phyloP scores from a whole-genome alignment of 2,797 vertebrate species.

The Sparidentex hasta region DNA sequence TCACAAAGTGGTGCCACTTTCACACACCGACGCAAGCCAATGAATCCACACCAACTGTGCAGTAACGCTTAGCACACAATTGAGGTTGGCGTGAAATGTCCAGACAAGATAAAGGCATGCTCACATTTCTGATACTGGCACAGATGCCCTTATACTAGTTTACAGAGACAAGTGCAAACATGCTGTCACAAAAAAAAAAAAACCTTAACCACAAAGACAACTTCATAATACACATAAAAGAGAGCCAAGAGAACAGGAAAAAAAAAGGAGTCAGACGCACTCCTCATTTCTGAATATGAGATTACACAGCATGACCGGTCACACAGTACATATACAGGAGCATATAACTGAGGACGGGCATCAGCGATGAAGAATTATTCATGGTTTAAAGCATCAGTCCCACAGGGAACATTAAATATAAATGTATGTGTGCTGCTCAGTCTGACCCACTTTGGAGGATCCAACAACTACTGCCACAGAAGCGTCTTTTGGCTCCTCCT shows the following conservation, averaged over 20 bases:
- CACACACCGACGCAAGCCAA: slow-evolving; percentile 74
- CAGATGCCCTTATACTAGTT: slow-evolving; percentile 15
- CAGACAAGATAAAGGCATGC: slow-evolving; percentile 54
- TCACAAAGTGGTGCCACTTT: slow-evolving; percentile 83
- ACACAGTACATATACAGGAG: slow-evolving; percentile 32
- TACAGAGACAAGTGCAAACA: slow-evolving; percentile 32
- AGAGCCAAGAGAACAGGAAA: not conserved
- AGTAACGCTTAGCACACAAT: slow-evolving; percentile 63
- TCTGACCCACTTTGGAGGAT: slow-evolving; percentile 84
- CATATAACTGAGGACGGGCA: slow-evolving; percentile 53
- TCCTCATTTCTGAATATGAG: slow-evolving; percentile 32
- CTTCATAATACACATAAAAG: not conserved
- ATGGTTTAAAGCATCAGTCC: slow-evolving; percentile 73
- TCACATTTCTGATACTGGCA: slow-evolving; percentile 56
- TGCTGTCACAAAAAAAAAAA: not conserved
- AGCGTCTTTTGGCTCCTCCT: slow-evolving; percentile 72
- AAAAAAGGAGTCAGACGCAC: not conserved
- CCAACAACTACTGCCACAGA: slow-evolving; percentile 73
- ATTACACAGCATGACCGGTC: slow-evolving; percentile 14
- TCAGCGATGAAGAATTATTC: slow-evolving; percentile 76
- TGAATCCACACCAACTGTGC: slow-evolving; percentile 74
- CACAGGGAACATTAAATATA: slow-evolving; percentile 84
- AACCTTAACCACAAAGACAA: not conserved
- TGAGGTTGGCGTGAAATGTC: slow-evolving; percentile 70
- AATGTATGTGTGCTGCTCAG: slow-evolving; percentile 79